phyloP scores from a whole-genome alignment of 2,113 vertebrate genomes.

The Crocuta crocuta region DNA sequence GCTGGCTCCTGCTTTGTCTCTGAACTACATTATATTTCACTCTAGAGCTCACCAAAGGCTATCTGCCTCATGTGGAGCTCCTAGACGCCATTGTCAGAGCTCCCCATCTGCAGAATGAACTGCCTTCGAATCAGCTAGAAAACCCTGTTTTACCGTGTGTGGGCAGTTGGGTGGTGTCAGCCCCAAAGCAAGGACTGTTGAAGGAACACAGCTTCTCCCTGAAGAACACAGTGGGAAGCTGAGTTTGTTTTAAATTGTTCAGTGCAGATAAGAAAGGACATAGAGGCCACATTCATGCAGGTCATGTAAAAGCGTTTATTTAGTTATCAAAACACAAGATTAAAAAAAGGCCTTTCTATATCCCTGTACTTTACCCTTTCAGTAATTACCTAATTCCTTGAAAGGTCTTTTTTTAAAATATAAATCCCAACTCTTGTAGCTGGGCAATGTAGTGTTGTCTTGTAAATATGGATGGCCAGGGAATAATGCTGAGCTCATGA shows the following conservation, averaged over 20 bases:
- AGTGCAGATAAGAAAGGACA: not conserved
- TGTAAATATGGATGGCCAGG: rapidly evolving
- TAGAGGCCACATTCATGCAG: not conserved
- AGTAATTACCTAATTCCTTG: not conserved
- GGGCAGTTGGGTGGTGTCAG: not conserved
- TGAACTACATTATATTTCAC: not conserved
- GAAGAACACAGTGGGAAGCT: not conserved
- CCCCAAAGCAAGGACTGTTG: not conserved
- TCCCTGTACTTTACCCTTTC: not conserved
- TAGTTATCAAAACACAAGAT: not conserved
- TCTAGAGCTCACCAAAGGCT: not conserved
- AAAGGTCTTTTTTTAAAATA: not conserved
- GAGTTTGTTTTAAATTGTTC: not conserved
- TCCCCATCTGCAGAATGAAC: not conserved
- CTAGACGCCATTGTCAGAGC: not conserved
- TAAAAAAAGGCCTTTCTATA: not conserved
- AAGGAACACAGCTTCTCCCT: not conserved
- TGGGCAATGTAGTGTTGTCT: not conserved
- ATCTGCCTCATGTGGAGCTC: not conserved
- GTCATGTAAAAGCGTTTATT: not conserved
- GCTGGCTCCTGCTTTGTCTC: not conserved
- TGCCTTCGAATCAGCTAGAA: not conserved
- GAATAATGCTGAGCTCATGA: not conserved
- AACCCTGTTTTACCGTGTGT: not conserved
- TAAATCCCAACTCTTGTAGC: not conserved